Base-by-base conservation (phyloP, 2,113 vertebrate species). In the Ahaetulla prasina region DNA sequence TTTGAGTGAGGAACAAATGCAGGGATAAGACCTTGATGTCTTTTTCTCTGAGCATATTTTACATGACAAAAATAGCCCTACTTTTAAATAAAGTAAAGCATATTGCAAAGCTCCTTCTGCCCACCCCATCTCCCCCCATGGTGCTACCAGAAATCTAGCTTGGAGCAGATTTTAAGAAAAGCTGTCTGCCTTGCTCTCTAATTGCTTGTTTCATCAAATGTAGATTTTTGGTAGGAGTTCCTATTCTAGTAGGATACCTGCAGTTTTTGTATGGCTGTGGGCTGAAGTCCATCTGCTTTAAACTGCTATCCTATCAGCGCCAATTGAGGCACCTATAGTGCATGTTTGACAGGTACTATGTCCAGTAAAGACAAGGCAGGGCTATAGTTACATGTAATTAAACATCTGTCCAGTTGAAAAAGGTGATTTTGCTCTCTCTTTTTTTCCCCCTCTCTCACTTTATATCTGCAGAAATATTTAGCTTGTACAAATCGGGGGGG, bases 181-280 rank as follows among this genome's bases (percentile, higher is more conserved):
- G 93, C 0, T 1, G 0, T 80, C 43, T 35, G 30, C 52, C 87
- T 92, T 89, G 68, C 43, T 85, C 68, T 89, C 53, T 92, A 92
- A 92, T 85, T 57, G 39, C 53, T 89, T 89, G 57, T 92, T 92
- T 92, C 43, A 89, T 92, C 68, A 92, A 80, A 88, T 86, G 84
- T 49, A 2, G 0, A 45, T 1, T 85, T 84, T 6, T 43, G 7
- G 4, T 50, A 57, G 35, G 35, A 85, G 54, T 45, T 91, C 43
- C 84, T 86, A 57, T 89, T 55, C 74, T 85, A n/a, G 4, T 92
- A 92, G 85, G 60, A 57, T 47, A 89, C 30, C 52, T 57, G 52
- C 47, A 43, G 52, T 57, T 84, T 57, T n/a, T 57, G 23, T 57
- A 80, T 60, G 89, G 91, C 68, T 85, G 35, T n/a, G 57, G 91